Evolutionary conservation across 1,140 invertebrate genomes (phyloP).

Genomic region (Drosophila leontia): DNA sequence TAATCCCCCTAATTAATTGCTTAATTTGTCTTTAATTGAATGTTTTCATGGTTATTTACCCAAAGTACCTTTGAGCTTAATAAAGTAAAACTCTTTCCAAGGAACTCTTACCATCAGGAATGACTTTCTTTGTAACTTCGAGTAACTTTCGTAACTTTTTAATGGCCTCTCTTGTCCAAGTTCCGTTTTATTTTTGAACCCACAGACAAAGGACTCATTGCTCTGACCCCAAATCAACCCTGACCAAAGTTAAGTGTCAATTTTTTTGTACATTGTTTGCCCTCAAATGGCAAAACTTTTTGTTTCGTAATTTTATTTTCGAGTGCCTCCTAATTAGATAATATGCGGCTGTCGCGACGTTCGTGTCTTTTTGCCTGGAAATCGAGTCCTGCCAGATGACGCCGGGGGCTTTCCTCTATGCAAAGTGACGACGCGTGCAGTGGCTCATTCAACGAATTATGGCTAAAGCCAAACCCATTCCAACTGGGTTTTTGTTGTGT

Average conservation of each 20-base stretch:
- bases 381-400: constrained; percentile 65
- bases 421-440: constrained; percentile 74
- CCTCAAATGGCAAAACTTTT: constrained; percentile 82
- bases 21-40: constrained; percentile 1
- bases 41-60: constrained; percentile 3
- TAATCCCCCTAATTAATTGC: neutral
- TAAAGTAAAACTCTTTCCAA: constrained; percentile 6
- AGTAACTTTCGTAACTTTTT: constrained; percentile 30
- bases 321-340: constrained; percentile 81
- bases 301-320: constrained; percentile 70
- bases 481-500: too few species aligned
- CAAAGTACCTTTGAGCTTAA: neutral
- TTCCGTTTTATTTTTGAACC: neutral
- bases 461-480: constrained; percentile 14
- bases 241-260: constrained; percentile 58
- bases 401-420: constrained; percentile 55
- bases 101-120: neutral
- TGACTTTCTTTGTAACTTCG: neutral
- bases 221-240: constrained; percentile 16
- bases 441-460: constrained; percentile 13
- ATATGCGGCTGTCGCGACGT: constrained; percentile 60
- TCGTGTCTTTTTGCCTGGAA: constrained; percentile 32
- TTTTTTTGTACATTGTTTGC: constrained; percentile 51
- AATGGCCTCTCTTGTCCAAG: constrained; percentile 16
- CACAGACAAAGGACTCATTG: constrained; percentile 17